A percentile compares a stretch with the other conserved stretches of the same genome.
These are phyloP conservation scores for Heliangelus exortis DNA, from an alignment of 2,797 vertebrate species.

Conservation along the genomic window DNA sequence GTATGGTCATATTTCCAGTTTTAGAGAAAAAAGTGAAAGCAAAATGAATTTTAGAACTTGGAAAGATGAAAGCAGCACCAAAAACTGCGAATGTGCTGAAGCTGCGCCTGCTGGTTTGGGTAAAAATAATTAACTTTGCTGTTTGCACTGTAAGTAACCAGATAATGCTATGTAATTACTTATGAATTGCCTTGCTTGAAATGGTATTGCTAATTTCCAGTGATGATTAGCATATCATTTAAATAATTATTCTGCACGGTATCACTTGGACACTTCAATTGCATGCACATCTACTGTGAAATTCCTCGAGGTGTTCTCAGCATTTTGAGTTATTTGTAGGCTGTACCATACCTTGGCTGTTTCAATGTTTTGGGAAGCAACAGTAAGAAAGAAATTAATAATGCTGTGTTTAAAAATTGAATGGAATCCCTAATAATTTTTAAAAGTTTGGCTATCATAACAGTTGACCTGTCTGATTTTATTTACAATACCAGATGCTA, in stretches of 20 bases:
- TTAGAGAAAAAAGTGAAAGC: neutral
- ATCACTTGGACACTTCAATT: constrained; percentile 47
- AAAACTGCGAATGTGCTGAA: neutral
- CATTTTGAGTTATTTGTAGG: neutral
- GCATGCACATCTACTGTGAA: constrained; percentile 28
- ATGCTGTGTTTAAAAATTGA: neutral
- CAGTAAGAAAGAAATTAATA: neutral
- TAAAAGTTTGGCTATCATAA: neutral
- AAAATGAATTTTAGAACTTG: constrained; percentile 11
- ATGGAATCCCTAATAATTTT: neutral
- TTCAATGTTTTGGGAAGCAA: neutral
- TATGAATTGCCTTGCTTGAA: constrained; percentile 55
- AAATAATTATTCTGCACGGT: constrained; percentile 60
- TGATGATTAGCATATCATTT: constrained; percentile 49
- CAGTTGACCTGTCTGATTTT: neutral
- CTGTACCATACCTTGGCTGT: neutral
- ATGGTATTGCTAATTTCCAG: constrained; percentile 66
- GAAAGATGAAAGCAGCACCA: constrained; percentile 11
- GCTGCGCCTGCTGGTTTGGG: neutral
- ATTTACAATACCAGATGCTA: neutral
- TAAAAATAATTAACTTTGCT: constrained; percentile 41
- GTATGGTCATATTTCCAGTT: neutral
- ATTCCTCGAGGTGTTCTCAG: constrained; percentile 37
- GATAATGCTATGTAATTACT: constrained; percentile 60
- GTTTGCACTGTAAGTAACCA: constrained; percentile 41